These are phyloP conservation scores for Prochilodus magdalenae DNA, from an alignment of 2,113 vertebrate genomes.

Conservation along the genomic window DNA sequence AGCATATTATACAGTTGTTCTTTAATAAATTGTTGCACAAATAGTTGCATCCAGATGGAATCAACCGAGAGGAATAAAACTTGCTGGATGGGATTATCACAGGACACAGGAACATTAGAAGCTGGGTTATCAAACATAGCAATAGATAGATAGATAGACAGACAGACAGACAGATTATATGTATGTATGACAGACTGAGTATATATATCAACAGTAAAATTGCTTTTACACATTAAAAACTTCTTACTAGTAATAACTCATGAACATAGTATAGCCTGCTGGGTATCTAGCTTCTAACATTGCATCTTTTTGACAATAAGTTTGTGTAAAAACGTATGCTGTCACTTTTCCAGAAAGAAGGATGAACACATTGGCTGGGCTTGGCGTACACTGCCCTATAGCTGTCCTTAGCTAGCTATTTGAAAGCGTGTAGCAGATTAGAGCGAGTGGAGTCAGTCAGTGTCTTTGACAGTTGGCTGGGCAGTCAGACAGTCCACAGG, in stretches of 20 bases:
- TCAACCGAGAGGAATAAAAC: too few relatives aligned
- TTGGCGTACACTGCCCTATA: not conserved
- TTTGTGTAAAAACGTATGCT: not conserved
- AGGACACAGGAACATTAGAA: too few relatives aligned
- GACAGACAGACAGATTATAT: too few relatives aligned
- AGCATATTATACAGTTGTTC: too few relatives aligned
- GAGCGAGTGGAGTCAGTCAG: conserved; percentile 27
- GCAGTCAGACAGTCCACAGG: conserved; percentile 50
- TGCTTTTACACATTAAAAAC: not conserved
- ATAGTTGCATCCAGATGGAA: too few relatives aligned
- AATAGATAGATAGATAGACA: too few relatives aligned
- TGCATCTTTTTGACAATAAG: not conserved
- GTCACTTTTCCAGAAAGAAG: not conserved
- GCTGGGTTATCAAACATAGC: too few relatives aligned
- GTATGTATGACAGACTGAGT: too few relatives aligned
- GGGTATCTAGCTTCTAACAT: not conserved
- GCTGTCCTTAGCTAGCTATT: not conserved
- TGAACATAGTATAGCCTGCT: not conserved
- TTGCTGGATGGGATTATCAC: too few relatives aligned
- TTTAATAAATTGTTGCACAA: too few relatives aligned
- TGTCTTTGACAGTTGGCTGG: conserved; percentile 34
- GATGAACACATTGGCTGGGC: conserved; percentile 1
- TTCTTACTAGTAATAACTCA: not conserved
- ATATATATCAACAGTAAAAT: too few relatives aligned
- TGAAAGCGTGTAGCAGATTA: conserved; percentile 32